Evolutionary conservation across 2,113 vertebrate species (phyloP), one percentile per base, ranked within the genome.

Genomic region (Tinamus guttatus): DNA sequence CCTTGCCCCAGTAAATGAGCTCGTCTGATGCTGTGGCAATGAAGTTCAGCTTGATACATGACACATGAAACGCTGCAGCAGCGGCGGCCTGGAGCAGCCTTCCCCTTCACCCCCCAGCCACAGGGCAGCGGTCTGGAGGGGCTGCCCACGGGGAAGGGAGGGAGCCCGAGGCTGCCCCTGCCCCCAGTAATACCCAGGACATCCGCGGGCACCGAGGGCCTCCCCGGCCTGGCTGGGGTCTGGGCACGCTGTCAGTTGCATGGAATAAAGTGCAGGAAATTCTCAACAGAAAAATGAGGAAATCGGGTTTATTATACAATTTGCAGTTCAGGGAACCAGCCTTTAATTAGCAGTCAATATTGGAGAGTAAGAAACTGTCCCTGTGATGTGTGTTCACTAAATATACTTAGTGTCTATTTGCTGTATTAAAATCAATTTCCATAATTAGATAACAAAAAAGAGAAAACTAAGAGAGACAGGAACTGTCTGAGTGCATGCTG

Each of bases 101-200:
- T 83, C 32, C n/a, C 52, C 59, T 69, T 41, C 60, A 16, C 65
- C 22, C 27, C 80, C 5, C 20, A 69, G 70, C 75, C 85, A 43
- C 49, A 43, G 80, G 85, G 92, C 82, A 94, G 82, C 34, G 38
- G 36, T 96, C 54, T 9, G 65, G 78, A 91, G 81, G 84, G 84
- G 68, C 74, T 94, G 89, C 67, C 93, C 92, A 71, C 86, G 90
- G 88, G 86, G 74, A 41, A 17, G 25, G 85, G 87, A 91, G 81
- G 3, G 82, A 71, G 71, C 84, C 78, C 25, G 13, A 77, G 71
- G 76, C 7, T 68, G 93, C 94, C 89, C 41, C 76, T 19, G 34
- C 89, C 83, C 64, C 43, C 47, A 87, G 74, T 16, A 89, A 67
- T 75, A 88, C 86, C 85, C 84, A 74, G 47, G 90, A 87, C 65